Conservation (phyloP, 2,113 vertebrate genomes). For the Meleagris gallopavo region DNA sequence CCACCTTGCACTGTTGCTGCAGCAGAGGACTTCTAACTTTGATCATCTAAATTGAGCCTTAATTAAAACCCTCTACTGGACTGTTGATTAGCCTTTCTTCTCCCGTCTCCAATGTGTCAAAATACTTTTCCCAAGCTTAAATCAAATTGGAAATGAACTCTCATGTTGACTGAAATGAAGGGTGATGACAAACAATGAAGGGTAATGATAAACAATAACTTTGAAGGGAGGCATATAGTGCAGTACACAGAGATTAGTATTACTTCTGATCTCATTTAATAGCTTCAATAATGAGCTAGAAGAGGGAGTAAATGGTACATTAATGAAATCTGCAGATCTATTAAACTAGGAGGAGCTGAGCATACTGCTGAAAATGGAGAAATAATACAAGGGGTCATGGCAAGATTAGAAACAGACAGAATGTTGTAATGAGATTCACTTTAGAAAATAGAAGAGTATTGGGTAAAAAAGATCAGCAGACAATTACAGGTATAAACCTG, state of each 20-base stretch:
- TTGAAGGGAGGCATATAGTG: slow-evolving; percentile 59
- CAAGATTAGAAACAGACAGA: slow-evolving; percentile 59
- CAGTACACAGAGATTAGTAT: slow-evolving; percentile 65
- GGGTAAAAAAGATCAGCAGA: background rate
- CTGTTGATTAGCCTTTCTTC: slow-evolving; percentile 46
- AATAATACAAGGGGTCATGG: slow-evolving; percentile 56
- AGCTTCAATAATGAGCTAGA: slow-evolving; percentile 72
- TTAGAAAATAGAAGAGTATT: slow-evolving; percentile 44
- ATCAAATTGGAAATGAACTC: slow-evolving; percentile 65
- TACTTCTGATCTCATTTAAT: slow-evolving; percentile 71
- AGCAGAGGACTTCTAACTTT: background rate
- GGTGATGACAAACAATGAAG: slow-evolving; percentile 72
- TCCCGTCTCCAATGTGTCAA: slow-evolving; percentile 20
- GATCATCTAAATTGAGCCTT: slow-evolving; percentile 29
- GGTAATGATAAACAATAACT: slow-evolving; percentile 72
- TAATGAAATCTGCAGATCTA: slow-evolving; percentile 75
- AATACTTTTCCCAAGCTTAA: slow-evolving; percentile 61
- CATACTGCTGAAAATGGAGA: slow-evolving; percentile 55
- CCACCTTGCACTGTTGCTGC: background rate
- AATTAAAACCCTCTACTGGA: slow-evolving; percentile 39
- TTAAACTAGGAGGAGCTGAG: slow-evolving; percentile 73
- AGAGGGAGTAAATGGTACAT: slow-evolving; percentile 73
- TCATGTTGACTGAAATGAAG: slow-evolving; percentile 59
- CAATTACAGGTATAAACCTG: slow-evolving; percentile 1
- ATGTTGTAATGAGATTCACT: slow-evolving; percentile 40